Evolutionary conservation across 2,888 invertebrate genomes (phyloP), one percentile per base, ranked within the genome.

Genomic region (Drosophila merina): DNA sequence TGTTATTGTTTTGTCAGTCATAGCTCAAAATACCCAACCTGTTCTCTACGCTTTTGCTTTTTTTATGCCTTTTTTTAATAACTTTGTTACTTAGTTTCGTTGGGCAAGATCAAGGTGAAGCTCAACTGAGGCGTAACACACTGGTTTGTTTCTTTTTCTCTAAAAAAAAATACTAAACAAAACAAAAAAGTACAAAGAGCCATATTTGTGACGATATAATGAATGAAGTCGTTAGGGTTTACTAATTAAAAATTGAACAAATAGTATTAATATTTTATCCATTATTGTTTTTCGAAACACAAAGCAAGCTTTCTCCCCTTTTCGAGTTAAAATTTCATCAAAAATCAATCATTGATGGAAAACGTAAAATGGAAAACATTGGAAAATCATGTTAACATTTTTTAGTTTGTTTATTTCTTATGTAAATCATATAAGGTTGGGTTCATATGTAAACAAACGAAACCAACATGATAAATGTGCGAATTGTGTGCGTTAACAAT

Each of bases 41-140:
- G 68, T 67, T 64, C 20, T 30, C 38, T 33, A 49, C 44, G 62
- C 70, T 38, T 28, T 51, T 63, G 6, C 6, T 54, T 50, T 28
- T 63, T 55, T 56, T 68, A 44, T 74, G 31, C 26, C 14, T 54
- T 56, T 42, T 44, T 55, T 44, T 49, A 44, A 55, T 72, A 68
- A 57, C 54, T 45, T 45, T 28, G 62, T 48, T 51, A 50, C 38
- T 31, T 62, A 31, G 60, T 28, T 6, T 49, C 71, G 20, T 25
- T 57, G 57, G 55, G 69, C 68, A 79, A 79, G 79, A 79, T 79
- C 79, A 79, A 79, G 79, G 79, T 82, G 70, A 82, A 69, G 62
- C 72, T 68, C 67, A 51, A 58, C 49, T 80, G 73, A 80, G 69
- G 79, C 79, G 79, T 74, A 79, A 79, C 74, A 68, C 51, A 42